phyloP scores from a whole-genome alignment of 53 echinoderm and acorn worm genomes.

The Astropecten irregularis region DNA sequence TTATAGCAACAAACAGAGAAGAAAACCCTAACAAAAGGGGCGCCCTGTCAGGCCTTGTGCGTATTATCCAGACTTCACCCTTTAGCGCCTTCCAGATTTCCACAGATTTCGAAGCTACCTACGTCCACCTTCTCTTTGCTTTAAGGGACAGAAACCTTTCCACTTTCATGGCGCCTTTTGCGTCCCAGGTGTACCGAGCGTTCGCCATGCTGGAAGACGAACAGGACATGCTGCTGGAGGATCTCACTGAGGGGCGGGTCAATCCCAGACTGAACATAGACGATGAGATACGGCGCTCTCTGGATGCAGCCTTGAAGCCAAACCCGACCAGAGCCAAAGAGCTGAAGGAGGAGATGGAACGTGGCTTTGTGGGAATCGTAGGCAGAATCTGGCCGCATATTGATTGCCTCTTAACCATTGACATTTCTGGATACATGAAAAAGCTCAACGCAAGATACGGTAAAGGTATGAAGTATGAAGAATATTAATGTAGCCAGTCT shows the following conservation, averaged over 20 bases:
- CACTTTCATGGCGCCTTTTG: constrained; percentile 74
- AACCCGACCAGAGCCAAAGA: constrained; percentile 78
- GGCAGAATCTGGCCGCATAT: constrained; percentile 82
- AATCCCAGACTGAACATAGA: constrained; percentile 65
- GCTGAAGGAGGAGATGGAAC: constrained; percentile 70
- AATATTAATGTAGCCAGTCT: too few relatives aligned
- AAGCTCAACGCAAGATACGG: constrained; percentile 31
- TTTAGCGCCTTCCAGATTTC: constrained; percentile 21
- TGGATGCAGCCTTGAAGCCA: constrained; percentile 67
- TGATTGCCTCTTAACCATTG: background rate
- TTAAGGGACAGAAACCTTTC: constrained; percentile 49
- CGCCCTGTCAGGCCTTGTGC: too few relatives aligned
- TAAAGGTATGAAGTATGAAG: constrained; percentile 34
- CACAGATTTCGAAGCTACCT: constrained; percentile 56
- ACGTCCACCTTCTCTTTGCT: constrained; percentile 33
- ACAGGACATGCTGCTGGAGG: constrained; percentile 67
- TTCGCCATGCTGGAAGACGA: constrained; percentile 73
- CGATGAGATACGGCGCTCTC: constrained; percentile 49
- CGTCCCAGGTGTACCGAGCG: constrained; percentile 73
- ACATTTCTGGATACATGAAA: constrained; percentile 45
- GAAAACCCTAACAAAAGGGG: too few relatives aligned
- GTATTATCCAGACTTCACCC: constrained; percentile 12
- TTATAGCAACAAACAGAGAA: too few relatives aligned
- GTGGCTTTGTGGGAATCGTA: constrained; percentile 80
- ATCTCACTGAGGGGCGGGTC: constrained; percentile 71